Evolutionary conservation across 2,113 vertebrate species (phyloP), one percentile per base, ranked within the genome.

Genomic region (Neotoma lepida): DNA sequence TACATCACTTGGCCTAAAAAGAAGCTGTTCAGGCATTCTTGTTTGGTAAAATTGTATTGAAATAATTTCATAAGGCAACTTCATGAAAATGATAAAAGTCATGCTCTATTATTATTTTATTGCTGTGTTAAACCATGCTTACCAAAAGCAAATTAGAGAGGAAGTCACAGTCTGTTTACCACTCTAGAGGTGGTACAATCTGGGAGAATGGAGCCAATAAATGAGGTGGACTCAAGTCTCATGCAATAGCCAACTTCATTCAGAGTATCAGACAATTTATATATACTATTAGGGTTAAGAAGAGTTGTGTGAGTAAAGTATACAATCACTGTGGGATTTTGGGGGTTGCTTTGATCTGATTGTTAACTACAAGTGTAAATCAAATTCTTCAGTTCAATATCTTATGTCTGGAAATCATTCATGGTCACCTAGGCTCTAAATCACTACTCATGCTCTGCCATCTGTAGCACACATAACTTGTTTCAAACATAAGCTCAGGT

Each of bases 41-140:
- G n/a, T 64, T 89, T 93, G 15, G 17, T 66, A 92, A 76, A 33
- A 82, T 88, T 68, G 39, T 94, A 70, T 24, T 88, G 41, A 91
- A 91, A 90, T 87, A 87, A 35, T 74, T 86, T 88, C 58, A 44
- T 61, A 76, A 91, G 61, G 35, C 28, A 87, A 70, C 28, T 95
- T 88, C 17, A 74, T 68, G 64, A 81, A 92, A 90, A 89, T 81
- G 35, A 28, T 70, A n/a, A 77, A 89, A 87, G 1, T 35, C 13
- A 24, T 46, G 14, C 33, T 76, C 13, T 28, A 26, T 46, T 74
- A 44, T 46, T 22, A 44, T 30, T 46, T 24, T 76, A 44, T 33
- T 81, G 26, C 30, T 73, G 39, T 35, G 33, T 73, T 73, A 73
- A 73, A 73, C 70, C 18, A 73, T 39, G 18, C 39, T 73, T 73